phyloP scores from a whole-genome alignment of 2,797 vertebrate species.

The Rhinogobio ventralis region DNA sequence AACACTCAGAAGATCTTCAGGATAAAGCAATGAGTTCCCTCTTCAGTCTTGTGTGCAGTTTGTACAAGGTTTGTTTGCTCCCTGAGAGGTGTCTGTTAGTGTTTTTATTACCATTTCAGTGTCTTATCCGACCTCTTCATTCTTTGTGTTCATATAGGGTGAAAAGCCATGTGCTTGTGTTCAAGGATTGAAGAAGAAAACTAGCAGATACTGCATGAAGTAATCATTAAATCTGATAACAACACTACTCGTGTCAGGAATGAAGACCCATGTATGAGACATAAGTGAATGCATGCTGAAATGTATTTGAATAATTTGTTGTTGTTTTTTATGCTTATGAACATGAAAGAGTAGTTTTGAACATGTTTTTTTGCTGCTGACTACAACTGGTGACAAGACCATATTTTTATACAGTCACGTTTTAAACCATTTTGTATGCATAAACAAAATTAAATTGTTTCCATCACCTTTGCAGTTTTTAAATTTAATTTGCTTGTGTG shows the following conservation, averaged over 20 bases:
- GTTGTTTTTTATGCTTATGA: not conserved
- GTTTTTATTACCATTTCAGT: not conserved
- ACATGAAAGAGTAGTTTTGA: not conserved
- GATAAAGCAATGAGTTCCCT: conserved; percentile 72
- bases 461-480: not conserved
- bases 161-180: conserved; percentile 69
- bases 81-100: not conserved
- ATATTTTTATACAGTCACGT: not conserved
- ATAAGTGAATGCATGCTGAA: not conserved
- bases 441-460: not conserved
- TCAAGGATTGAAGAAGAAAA: not conserved
- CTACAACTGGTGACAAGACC: not conserved
- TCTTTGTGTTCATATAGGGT: conserved; percentile 66
- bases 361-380: not conserved
- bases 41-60: conserved; percentile 79
- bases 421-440: not conserved
- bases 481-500: not conserved
- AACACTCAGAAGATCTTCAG: conserved; percentile 77
- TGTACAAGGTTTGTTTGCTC: conserved; percentile 81
- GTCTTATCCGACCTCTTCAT: not conserved
- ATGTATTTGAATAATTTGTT: not conserved
- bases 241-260: conserved; percentile 23
- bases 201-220: conserved; percentile 51
- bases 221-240: conserved; percentile 15
- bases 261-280: not conserved